phyloP scores from a whole-genome alignment of 2,888 invertebrate genomes.

The Sepioteuthis lessoniana region DNA sequence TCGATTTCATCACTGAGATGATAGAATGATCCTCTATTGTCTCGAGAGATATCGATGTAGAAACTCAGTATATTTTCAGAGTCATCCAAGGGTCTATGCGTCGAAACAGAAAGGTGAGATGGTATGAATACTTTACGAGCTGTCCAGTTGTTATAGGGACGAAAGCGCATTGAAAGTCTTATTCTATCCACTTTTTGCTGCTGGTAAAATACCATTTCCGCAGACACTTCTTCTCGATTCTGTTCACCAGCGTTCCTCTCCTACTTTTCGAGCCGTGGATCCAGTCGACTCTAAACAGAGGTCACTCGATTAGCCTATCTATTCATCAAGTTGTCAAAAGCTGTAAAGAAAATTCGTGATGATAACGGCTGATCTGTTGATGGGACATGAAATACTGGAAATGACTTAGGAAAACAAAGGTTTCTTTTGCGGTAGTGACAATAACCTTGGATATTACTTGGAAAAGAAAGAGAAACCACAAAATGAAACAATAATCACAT shows the following conservation, averaged over 20 bases:
- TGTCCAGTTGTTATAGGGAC: neutral
- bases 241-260: no score
- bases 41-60: neutral
- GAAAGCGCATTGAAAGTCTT: neutral
- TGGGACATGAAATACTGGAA: neutral
- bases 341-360: neutral
- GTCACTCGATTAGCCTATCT: constrained; percentile 6
- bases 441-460: neutral
- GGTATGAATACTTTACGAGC: neutral
- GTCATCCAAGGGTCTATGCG: neutral
- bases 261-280: neutral
- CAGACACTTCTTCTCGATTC: no score
- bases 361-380: neutral
- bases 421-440: neutral
- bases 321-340: constrained; percentile 9
- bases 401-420: neutral
- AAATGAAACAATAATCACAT: neutral
- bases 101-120: neutral
- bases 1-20: neutral
- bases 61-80: neutral
- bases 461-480: neutral
- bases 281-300: neutral
- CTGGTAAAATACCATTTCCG: neutral
- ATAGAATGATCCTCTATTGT: neutral
- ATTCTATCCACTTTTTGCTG: neutral